Evolutionary conservation across 1,140 invertebrate species (phyloP).

Genomic region (Eumeta japonica): DNA sequence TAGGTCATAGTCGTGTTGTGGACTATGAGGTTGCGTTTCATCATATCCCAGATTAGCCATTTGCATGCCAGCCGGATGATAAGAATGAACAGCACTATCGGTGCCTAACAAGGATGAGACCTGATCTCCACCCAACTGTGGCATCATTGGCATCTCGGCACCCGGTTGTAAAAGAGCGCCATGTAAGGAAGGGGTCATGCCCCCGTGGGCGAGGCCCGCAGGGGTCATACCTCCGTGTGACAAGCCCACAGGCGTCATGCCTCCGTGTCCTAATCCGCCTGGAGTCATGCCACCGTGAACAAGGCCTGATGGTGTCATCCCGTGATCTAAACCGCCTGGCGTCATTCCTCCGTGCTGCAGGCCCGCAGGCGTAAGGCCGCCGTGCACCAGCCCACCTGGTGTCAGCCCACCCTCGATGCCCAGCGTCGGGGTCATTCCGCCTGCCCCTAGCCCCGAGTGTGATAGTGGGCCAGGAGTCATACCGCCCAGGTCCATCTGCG

Average conservation of each 20-base stretch:
- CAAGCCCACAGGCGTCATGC: conserved; percentile 23
- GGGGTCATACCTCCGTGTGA: conserved; percentile 30
- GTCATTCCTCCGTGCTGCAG: conserved; percentile 56
- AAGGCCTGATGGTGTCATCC: conserved; percentile 41
- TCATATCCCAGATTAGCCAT: conserved; percentile 79
- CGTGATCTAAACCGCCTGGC: conserved; percentile 46
- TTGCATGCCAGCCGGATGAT: conserved; percentile 42
- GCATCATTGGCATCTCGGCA: conserved; percentile 55
- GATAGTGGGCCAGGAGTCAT: conserved; percentile 29
- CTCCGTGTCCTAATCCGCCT: conserved; percentile 31
- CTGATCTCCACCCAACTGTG: conserved; percentile 51
- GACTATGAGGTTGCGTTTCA: conserved; percentile 66
- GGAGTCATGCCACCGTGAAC: conserved; percentile 25
- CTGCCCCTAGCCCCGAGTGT: conserved; percentile 19
- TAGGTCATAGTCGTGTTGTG: conserved; percentile 78
- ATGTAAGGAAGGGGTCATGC: conserved; percentile 47
- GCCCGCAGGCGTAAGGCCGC: conserved; percentile 52
- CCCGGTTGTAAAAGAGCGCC: conserved; percentile 28
- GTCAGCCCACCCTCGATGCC: conserved; percentile 47
- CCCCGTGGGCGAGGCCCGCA: conserved; percentile 38
- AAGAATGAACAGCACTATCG: conserved; percentile 1
- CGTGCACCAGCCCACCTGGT: conserved; percentile 43
- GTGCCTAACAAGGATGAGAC: conserved; percentile 20
- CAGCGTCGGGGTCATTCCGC: conserved; percentile 47
- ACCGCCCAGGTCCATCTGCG: conserved; percentile 39